Evolutionary conservation across 2,888 invertebrate species (phyloP).

Genomic region (Coecobrya sp.): DNA sequence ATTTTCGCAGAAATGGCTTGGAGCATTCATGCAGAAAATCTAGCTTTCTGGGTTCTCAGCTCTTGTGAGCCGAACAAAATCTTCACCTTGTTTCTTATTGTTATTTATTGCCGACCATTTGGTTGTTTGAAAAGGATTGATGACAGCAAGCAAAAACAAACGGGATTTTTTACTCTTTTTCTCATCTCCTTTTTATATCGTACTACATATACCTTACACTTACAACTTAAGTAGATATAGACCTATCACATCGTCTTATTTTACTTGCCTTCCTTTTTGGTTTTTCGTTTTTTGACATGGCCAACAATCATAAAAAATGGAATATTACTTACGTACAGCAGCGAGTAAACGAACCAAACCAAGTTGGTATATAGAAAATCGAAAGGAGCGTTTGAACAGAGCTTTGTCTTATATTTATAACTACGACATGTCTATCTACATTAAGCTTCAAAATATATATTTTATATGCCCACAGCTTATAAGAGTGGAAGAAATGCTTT

Average conservation of each 20-base stretch:
- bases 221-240: background rate
- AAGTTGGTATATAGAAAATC: slow-evolving; percentile 22
- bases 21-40: slow-evolving; percentile 80
- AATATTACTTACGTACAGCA: slow-evolving; percentile 36
- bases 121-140: slow-evolving; percentile 81
- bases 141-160: slow-evolving; percentile 80
- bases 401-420: background rate
- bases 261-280: slow-evolving; percentile 55
- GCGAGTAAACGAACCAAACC: slow-evolving; percentile 26
- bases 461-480: slow-evolving; percentile 11
- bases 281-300: slow-evolving; percentile 66
- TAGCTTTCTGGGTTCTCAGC: slow-evolving; percentile 81
- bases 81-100: slow-evolving; percentile 82
- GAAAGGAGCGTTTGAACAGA: slow-evolving; percentile 8
- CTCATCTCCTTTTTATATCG: slow-evolving; percentile 9
- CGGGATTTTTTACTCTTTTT: slow-evolving; percentile 71
- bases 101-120: slow-evolving; percentile 82
- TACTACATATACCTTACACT: background rate
- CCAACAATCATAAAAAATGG: slow-evolving; percentile 53
- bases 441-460: slow-evolving; percentile 10
- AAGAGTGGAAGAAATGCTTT: background rate
- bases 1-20: slow-evolving; percentile 79
- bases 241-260: slow-evolving; percentile 9
- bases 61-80: slow-evolving; percentile 76
- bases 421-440: background rate